phyloP scores from a whole-genome alignment of 1,140 invertebrate genomes.

The Caerostris darwini region DNA sequence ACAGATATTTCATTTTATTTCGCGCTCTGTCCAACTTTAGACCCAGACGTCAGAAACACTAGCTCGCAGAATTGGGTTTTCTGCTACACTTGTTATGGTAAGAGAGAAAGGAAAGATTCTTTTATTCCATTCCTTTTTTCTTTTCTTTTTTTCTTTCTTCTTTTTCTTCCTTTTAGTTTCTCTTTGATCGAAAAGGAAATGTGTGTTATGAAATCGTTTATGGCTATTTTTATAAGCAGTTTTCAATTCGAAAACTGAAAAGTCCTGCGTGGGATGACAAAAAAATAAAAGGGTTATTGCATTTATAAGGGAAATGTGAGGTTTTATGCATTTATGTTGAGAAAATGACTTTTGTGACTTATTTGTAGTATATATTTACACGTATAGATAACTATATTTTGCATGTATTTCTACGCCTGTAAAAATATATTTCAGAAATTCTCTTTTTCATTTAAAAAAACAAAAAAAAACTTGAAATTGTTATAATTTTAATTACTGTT shows the following conservation, averaged over 20 bases:
- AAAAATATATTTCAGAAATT: too few species aligned
- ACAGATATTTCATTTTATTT: slow-evolving; percentile 66
- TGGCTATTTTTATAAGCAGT: slow-evolving; percentile 31
- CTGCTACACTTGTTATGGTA: slow-evolving; percentile 62
- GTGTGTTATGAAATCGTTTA: slow-evolving; percentile 41
- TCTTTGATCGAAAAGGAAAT: slow-evolving; percentile 32
- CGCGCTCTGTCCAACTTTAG: slow-evolving; percentile 35
- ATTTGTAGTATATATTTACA: too few species aligned
- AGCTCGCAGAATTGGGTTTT: slow-evolving; percentile 60
- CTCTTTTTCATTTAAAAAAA: too few species aligned
- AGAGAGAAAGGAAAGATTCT: not conserved
- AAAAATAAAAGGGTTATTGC: not conserved
- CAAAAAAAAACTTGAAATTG: too few species aligned
- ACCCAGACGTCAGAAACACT: slow-evolving; percentile 64
- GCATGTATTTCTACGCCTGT: too few species aligned
- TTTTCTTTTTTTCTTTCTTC: not conserved
- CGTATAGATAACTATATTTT: too few species aligned
- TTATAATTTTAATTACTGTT: too few species aligned
- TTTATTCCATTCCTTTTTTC: not conserved
- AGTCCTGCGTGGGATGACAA: not conserved
- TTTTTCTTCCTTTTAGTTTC: not conserved
- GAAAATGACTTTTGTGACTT: too few species aligned
- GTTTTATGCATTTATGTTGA: too few species aligned
- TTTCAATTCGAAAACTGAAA: not conserved
- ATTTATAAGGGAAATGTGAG: not conserved